Base-by-base conservation (phyloP, 2,797 vertebrate genomes). In the Labeo calbasu region DNA sequence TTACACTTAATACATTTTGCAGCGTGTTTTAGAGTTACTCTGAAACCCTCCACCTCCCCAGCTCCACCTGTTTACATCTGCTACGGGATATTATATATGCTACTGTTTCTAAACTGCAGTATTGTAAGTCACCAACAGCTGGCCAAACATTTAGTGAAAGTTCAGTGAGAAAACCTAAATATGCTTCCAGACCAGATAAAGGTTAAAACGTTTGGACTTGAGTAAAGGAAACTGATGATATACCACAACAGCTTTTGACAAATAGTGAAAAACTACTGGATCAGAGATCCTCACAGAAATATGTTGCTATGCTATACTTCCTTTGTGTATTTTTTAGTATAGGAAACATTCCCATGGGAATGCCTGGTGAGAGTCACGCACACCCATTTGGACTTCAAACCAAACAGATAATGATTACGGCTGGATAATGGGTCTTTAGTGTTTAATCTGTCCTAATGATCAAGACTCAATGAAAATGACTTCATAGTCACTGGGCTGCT, bases 381-480 rank as follows among this genome's bases (percentile, higher is more conserved):
- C 61, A 84, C 36, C 28, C 40, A 76, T 79, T 72, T 80, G 53
- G 43, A 40, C 48, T 72, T 75, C 59, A 73, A 83, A 72, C 11
- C 19, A 84, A 63, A 57, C 17, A 53, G 28, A 63, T 61, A 46
- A 55, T 72, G 51, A 65, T 75, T 46, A 46, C 15, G 13, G 11
- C 21, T 40, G 59, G 40, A 82, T 81, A 84, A 88, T 77, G 59
- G 32, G 40, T 82, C 23, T 61, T 82, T 69, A 77, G 57, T 75
- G 76, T 84, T 85, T 87, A 84, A 88, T 87, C 59, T 70, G 57
- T 59, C 53, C 50, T 82, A 79, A 87, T 87, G 78, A 86, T 80
- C 69, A 48, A 48, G 69, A 79, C 68, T 84, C 65, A 11, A 71
- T 51, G 36, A 82, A 85, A 84, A 79, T 70, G 65, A 79, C 68